Conservation (phyloP, 2,888 invertebrate genomes). For the Venusia cambrica region DNA sequence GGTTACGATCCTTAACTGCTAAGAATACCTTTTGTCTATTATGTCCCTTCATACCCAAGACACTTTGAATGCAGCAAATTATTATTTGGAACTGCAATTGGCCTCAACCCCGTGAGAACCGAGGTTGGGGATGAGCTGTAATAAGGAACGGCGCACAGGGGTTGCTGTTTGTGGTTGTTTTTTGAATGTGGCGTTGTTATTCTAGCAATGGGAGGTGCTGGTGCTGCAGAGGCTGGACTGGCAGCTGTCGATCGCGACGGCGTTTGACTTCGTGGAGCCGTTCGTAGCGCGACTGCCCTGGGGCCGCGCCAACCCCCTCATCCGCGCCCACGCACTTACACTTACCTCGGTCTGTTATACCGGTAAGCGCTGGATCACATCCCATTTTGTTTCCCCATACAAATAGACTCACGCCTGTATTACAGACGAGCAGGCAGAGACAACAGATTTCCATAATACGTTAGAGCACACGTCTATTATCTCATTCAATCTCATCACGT, state of each 20-base stretch:
- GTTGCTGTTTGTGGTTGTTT: conserved; percentile 32
- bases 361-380: conserved; percentile 85
- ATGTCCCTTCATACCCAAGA: conserved; percentile 35
- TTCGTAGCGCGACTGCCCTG: conserved; percentile 84
- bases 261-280: conserved; percentile 91
- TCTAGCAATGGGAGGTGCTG: conserved; percentile 90
- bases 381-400: too few relatives aligned
- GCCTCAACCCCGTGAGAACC: conserved; percentile 51
- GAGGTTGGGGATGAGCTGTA: conserved; percentile 44
- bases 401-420: too few relatives aligned
- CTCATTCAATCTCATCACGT: too few relatives aligned
- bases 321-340: conserved; percentile 88
- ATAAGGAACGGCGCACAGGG: too few relatives aligned
- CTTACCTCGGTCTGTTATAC: conserved; percentile 89
- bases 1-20: conserved; percentile 67
- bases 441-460: too few relatives aligned
- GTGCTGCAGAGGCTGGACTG: conserved; percentile 88
- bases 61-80: conserved; percentile 37
- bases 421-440: too few relatives aligned
- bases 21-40: conserved; percentile 57
- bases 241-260: conserved; percentile 89
- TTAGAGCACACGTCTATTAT: too few relatives aligned
- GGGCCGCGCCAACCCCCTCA: conserved; percentile 80
- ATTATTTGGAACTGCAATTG: conserved; percentile 37
- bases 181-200: conserved; percentile 43